Evolutionary conservation across 2,888 invertebrate species (phyloP).

Genomic region (Xestia xanthographa): DNA sequence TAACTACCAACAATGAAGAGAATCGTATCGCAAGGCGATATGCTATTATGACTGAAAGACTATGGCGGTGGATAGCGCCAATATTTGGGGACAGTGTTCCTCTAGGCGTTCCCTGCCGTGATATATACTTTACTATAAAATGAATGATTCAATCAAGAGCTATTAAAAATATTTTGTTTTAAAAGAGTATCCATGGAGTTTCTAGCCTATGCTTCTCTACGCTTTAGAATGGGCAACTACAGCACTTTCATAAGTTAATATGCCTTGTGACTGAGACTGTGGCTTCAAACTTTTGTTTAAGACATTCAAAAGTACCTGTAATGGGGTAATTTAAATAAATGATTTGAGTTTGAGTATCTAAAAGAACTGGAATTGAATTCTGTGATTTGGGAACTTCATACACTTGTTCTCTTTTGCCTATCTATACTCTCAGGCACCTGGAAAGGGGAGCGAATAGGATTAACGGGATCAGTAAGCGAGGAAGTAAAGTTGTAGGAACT

Average conservation of each 20-base stretch:
- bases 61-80: no score
- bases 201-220: not conserved
- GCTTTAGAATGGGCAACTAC: not conserved
- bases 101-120: no score
- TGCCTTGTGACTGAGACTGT: not conserved
- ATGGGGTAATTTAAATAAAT: not conserved
- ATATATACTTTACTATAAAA: no score
- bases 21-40: no score
- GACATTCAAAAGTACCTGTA: not conserved
- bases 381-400: no score
- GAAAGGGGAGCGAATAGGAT: slow-evolving; percentile 38
- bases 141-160: not conserved
- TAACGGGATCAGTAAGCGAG: slow-evolving; percentile 53
- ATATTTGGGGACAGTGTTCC: no score
- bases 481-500: slow-evolving; percentile 48
- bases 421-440: slow-evolving; percentile 8
- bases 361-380: not conserved
- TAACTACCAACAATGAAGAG: no score
- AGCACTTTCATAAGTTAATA: not conserved
- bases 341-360: not conserved
- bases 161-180: not conserved
- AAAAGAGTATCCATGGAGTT: not conserved
- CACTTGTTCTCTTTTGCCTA: not conserved
- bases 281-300: not conserved
- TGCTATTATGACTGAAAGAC: no score